Evolutionary conservation across 2,797 vertebrate genomes (phyloP).

Genomic region (Enteromius anoplus): DNA sequence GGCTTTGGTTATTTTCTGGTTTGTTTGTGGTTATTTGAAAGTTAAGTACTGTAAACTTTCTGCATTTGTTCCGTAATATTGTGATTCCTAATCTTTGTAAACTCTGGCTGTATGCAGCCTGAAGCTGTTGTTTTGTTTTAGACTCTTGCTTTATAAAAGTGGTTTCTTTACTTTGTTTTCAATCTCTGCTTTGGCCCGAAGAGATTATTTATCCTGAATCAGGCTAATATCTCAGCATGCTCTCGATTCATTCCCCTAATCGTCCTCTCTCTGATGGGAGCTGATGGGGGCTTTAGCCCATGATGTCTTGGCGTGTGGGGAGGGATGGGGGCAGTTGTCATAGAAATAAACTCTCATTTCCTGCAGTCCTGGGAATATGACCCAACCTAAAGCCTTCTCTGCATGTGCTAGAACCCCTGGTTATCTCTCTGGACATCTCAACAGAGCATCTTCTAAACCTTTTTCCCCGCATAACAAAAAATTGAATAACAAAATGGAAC

Average conservation of each 20-base stretch:
- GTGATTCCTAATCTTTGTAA: conserved; percentile 9
- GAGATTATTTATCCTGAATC: conserved; percentile 26
- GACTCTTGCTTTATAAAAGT: conserved; percentile 27
- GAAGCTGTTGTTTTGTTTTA: conserved; percentile 35
- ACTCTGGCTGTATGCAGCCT: neutral
- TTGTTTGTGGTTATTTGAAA: conserved; percentile 24
- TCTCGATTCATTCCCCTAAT: conserved; percentile 5
- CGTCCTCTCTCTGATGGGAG: conserved; percentile 33
- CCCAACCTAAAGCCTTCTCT: conserved; percentile 64
- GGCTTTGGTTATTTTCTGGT: neutral
- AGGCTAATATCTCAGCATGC: conserved; percentile 7
- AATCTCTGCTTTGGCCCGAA: conserved; percentile 19
- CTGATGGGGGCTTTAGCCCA: conserved; percentile 55
- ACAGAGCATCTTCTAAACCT: neutral
- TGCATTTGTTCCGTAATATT: conserved; percentile 19
- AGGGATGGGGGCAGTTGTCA: conserved; percentile 56
- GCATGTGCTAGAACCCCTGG: conserved; percentile 46
- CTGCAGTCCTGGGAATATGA: conserved; percentile 80
- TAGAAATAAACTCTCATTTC: conserved; percentile 82
- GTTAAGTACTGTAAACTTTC: conserved; percentile 15
- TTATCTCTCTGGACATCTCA: conserved; percentile 1
- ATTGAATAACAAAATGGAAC: neutral
- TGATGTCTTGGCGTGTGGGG: conserved; percentile 62
- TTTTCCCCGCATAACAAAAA: neutral
- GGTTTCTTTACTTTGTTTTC: conserved; percentile 35